Percentiles rank a stretch among this genome's conserved stretches.
These are phyloP conservation scores for Megamerina dolium DNA, from an alignment of 2,888 invertebrate species.

Conservation along the genomic window DNA sequence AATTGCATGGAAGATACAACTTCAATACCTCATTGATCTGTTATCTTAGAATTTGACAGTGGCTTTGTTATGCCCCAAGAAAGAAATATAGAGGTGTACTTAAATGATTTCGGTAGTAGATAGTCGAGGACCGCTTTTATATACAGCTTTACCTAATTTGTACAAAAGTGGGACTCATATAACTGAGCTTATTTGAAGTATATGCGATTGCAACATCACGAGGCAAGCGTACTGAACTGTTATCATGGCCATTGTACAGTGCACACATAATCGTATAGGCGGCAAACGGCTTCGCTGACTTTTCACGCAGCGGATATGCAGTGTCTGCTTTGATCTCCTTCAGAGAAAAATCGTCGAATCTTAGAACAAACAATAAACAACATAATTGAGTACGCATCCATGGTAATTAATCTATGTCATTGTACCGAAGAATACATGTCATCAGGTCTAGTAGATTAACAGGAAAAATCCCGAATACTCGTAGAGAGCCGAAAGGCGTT, in stretches of 20 bases:
- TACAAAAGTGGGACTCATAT: slow-evolving; percentile 40
- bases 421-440: slow-evolving; percentile 37
- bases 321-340: slow-evolving; percentile 35
- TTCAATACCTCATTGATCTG: no score
- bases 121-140: no score
- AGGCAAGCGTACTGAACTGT: slow-evolving; percentile 30
- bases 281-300: slow-evolving; percentile 50
- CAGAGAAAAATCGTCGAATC: slow-evolving; percentile 35
- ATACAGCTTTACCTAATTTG: slow-evolving; percentile 36
- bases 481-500: slow-evolving; percentile 31
- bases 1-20: no score
- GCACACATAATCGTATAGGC: slow-evolving; percentile 48
- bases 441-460: slow-evolving; percentile 26
- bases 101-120: no score
- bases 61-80: no score
- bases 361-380: slow-evolving; percentile 8
- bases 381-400: neutral
- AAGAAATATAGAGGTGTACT: no score
- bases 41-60: no score
- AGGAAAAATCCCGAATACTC: slow-evolving; percentile 39
- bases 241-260: slow-evolving; percentile 20
- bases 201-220: slow-evolving; percentile 40
- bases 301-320: slow-evolving; percentile 49
- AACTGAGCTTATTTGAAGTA: slow-evolving; percentile 34
- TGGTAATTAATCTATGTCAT: slow-evolving; percentile 7